Conservation (phyloP, 2,888 invertebrate genomes). For the Apeira syringaria region DNA sequence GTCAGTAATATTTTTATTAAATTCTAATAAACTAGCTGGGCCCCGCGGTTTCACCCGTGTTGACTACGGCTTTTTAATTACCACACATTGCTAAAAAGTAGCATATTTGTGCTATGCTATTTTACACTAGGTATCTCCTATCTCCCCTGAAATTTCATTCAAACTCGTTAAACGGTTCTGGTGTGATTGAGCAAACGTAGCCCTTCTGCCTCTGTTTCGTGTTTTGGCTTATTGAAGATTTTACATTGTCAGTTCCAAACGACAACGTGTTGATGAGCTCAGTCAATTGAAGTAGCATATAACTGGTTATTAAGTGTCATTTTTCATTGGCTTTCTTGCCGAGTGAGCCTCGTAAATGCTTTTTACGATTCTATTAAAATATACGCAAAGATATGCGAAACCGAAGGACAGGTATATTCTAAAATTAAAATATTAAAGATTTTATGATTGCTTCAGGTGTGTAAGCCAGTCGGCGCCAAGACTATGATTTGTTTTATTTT, state of each 20-base stretch:
- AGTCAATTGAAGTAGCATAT: conserved; percentile 9
- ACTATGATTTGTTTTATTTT: conserved; percentile 25
- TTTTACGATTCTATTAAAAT: conserved; percentile 40
- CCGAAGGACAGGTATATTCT: conserved; percentile 24
- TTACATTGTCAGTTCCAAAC: background rate
- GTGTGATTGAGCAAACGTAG: no score
- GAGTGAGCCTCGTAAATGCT: conserved; percentile 28
- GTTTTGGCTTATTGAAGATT: background rate
- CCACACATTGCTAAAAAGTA: no score
- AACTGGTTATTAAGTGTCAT: conserved; percentile 13
- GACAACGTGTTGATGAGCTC: conserved; percentile 6
- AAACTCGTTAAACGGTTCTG: no score
- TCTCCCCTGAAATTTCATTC: no score
- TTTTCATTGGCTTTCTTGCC: conserved; percentile 1
- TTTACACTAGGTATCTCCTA: no score
- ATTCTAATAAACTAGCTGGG: no score
- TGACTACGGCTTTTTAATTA: no score
- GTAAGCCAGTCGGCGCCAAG: conserved; percentile 16
- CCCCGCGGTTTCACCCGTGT: no score
- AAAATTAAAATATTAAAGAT: conserved; percentile 37
- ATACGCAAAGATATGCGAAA: conserved; percentile 36
- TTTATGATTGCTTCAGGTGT: conserved; percentile 32
- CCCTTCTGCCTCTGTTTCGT: background rate
- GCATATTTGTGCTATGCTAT: no score
- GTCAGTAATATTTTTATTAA: no score